A percentile compares a stretch with the other conserved stretches of the same genome.
Evolutionary conservation across 2,113 vertebrate genomes (phyloP).

Genomic region (Periophthalmodon schlosseri): DNA sequence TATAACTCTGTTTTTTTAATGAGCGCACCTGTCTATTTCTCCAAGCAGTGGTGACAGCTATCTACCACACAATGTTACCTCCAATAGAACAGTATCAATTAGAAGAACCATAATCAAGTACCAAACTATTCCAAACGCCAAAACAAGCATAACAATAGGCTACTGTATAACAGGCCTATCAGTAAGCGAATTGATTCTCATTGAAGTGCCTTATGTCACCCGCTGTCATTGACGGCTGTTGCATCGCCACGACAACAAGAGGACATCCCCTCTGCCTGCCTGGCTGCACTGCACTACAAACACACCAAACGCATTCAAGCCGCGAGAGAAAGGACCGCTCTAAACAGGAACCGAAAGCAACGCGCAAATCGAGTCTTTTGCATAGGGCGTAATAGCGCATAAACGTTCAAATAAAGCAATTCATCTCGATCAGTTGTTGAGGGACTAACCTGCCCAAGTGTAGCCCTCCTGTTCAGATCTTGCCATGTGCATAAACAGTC

Average conservation of each 20-base stretch:
- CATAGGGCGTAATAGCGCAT: not conserved
- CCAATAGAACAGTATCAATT: not conserved
- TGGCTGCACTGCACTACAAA: conserved; percentile 30
- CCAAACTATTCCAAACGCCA: not conserved
- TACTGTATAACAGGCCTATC: not conserved
- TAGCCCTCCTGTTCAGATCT: not conserved
- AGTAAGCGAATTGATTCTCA: not conserved
- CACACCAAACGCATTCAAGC: not conserved
- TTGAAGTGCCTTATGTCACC: conserved; percentile 30
- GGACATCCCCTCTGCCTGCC: conserved; percentile 50
- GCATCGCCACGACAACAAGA: conserved; percentile 57
- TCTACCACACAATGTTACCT: not conserved
- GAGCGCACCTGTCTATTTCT: not conserved
- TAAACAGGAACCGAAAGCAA: conserved; percentile 3
- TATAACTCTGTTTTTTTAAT: not conserved
- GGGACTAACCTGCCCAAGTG: not conserved
- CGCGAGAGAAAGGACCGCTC: not conserved
- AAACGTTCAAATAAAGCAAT: not conserved
- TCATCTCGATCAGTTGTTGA: not conserved
- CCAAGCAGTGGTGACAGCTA: not conserved
- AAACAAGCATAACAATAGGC: not conserved
- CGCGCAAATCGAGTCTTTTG: not conserved
- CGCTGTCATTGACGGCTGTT: conserved; percentile 57
- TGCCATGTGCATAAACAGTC: not conserved
- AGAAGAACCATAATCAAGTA: not conserved